Evolutionary conservation across 2,888 invertebrate genomes (phyloP).

Genomic region (Willowsia nigromaculata): DNA sequence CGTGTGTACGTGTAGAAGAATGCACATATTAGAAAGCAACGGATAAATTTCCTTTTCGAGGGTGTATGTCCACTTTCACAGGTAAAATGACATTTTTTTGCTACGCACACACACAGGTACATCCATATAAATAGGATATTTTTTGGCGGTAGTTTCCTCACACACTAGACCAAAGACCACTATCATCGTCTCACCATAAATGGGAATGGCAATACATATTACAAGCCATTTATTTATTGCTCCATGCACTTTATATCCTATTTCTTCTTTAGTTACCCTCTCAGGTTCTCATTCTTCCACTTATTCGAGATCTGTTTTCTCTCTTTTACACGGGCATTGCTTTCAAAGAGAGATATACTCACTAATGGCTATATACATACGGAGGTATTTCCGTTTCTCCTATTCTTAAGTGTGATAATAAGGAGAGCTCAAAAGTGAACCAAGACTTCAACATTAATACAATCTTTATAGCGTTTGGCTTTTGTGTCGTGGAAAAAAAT

Average conservation of each 20-base stretch:
- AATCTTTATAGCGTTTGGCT: slow-evolving; percentile 23
- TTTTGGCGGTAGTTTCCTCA: background rate
- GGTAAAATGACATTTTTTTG: background rate
- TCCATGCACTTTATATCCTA: slow-evolving; percentile 15
- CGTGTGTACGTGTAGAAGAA: background rate
- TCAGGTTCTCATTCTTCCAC: background rate
- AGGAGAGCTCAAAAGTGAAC: background rate
- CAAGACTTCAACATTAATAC: slow-evolving; percentile 18
- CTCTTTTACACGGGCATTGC: background rate
- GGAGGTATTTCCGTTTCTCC: no score
- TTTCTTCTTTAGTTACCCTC: background rate
- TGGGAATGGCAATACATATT: background rate
- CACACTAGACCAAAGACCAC: no score
- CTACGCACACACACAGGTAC: slow-evolving; percentile 18
- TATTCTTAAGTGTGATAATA: slow-evolving; percentile 15
- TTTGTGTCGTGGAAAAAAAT: slow-evolving; percentile 4
- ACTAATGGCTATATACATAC: no score
- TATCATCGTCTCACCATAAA: background rate
- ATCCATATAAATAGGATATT: background rate
- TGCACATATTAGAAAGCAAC: background rate
- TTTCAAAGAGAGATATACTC: no score
- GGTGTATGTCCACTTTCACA: background rate
- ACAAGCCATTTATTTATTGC: slow-evolving; percentile 8
- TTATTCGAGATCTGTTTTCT: background rate
- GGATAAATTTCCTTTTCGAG: background rate